Percentiles rank a stretch among this genome's conserved stretches.
Evolutionary conservation across 2,888 invertebrate genomes (phyloP).

Genomic region (Lasioglossum zephyrum): DNA sequence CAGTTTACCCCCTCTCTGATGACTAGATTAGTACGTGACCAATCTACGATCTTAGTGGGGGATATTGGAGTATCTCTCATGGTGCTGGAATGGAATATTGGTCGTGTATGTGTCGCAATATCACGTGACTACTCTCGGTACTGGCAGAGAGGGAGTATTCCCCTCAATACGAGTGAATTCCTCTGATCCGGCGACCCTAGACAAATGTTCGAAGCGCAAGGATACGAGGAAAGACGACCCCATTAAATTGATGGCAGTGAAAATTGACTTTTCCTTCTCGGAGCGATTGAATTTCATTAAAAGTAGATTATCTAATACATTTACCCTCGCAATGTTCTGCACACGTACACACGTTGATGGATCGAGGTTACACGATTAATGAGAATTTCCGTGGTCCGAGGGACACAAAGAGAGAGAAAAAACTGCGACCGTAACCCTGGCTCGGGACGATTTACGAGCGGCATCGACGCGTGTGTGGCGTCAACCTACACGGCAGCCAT

Average conservation of each 20-base stretch:
- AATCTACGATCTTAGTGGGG: too few relatives aligned
- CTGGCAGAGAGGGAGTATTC: too few relatives aligned
- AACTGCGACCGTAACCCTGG: constrained; percentile 68
- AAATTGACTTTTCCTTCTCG: constrained; percentile 36
- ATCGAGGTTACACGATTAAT: constrained; percentile 73
- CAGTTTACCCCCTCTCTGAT: too few relatives aligned
- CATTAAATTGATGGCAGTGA: constrained; percentile 20
- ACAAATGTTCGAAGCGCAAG: neutral
- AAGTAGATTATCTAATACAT: constrained; percentile 45
- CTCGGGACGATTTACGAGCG: constrained; percentile 61
- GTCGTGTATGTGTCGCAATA: too few relatives aligned
- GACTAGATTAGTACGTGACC: too few relatives aligned
- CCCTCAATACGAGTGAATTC: neutral
- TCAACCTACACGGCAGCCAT: constrained; percentile 49
- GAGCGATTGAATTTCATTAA: constrained; percentile 37
- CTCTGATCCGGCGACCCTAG: too few relatives aligned
- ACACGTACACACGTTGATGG: constrained; percentile 16
- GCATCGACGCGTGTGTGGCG: constrained; percentile 27
- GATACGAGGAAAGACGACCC: neutral
- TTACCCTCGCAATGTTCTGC: constrained; percentile 19
- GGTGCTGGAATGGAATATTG: too few relatives aligned
- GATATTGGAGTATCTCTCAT: too few relatives aligned
- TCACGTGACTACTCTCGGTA: too few relatives aligned
- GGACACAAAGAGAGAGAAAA: constrained; percentile 64
- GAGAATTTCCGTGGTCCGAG: constrained; percentile 75